Evolutionary conservation across 2,888 invertebrate species (phyloP).

Genomic region (Cotesia congregata): DNA sequence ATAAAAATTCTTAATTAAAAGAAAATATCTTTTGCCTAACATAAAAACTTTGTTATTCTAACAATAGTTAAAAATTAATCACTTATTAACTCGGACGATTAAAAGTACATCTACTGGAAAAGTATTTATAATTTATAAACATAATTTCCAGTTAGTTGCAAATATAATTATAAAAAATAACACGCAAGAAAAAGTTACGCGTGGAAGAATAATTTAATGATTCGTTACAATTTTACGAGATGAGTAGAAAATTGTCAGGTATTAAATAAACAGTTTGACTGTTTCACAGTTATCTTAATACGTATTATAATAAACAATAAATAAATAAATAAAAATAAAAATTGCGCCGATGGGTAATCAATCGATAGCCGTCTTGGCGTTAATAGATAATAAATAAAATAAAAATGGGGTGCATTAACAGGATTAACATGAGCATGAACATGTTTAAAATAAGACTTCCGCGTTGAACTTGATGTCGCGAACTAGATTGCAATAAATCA

Average conservation of each 20-base stretch:
- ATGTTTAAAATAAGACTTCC: conserved; percentile 14
- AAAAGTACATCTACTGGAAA: conserved; percentile 4
- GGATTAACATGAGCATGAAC: conserved; percentile 1
- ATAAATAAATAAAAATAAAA: not conserved
- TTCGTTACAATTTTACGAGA: conserved; percentile 27
- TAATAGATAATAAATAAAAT: not conserved
- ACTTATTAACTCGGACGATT: not conserved
- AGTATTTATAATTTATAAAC: conserved; percentile 1
- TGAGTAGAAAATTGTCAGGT: conserved; percentile 10
- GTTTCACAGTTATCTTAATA: not conserved
- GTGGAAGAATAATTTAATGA: conserved; percentile 53
- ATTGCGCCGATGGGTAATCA: not conserved
- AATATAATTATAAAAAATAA: conserved; percentile 37
- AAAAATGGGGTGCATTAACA: not conserved
- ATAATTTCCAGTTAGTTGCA: conserved; percentile 21
- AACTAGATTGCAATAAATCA: conserved; percentile 30
- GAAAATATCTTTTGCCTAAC: no score
- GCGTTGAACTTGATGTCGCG: conserved; percentile 19
- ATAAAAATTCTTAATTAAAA: no score
- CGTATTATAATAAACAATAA: not conserved
- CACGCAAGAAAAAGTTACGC: conserved; percentile 50
- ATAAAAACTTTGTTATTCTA: no score
- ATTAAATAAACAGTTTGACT: not conserved
- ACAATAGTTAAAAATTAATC: not conserved
- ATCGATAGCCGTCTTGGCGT: not conserved